A percentile compares a stretch with the other conserved stretches of the same genome.
Evolutionary conservation across 1,140 invertebrate species (phyloP).

Genomic region (Pseudobourletiella spinata): DNA sequence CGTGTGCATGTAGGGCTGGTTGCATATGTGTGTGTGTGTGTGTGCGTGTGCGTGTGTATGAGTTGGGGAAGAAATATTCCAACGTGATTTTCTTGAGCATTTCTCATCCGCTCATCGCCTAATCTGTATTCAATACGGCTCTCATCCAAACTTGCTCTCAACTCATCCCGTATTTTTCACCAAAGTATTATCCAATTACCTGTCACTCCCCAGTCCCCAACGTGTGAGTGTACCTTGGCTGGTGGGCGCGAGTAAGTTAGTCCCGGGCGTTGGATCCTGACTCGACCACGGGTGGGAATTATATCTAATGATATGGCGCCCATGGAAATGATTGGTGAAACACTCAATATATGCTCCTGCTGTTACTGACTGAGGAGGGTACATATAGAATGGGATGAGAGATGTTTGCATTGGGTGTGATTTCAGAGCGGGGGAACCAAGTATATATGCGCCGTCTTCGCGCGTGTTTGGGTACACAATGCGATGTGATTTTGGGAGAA

Average conservation of each 20-base stretch:
- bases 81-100: not conserved
- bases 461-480: not conserved
- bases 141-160: constrained; percentile 10
- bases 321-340: not conserved
- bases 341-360: too few relatives aligned
- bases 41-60: too few relatives aligned
- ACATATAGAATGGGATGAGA: too few relatives aligned
- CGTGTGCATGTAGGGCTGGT: too few relatives aligned
- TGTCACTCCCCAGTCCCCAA: constrained; percentile 8
- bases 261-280: not conserved
- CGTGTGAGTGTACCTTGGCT: not conserved
- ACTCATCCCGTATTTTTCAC: constrained; percentile 7
- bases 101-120: constrained; percentile 10
- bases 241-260: not conserved
- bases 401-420: too few relatives aligned
- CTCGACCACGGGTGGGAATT: not conserved
- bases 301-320: not conserved
- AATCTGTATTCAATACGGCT: constrained; percentile 26
- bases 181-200: constrained; percentile 13
- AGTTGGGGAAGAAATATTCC: too few relatives aligned
- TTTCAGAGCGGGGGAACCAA: not conserved
- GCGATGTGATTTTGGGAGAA: not conserved
- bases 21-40: too few relatives aligned
- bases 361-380: too few relatives aligned
- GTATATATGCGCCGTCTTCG: not conserved